Evolutionary conservation across 1,140 invertebrate species (phyloP).

Genomic region (Apolygus lucorum): DNA sequence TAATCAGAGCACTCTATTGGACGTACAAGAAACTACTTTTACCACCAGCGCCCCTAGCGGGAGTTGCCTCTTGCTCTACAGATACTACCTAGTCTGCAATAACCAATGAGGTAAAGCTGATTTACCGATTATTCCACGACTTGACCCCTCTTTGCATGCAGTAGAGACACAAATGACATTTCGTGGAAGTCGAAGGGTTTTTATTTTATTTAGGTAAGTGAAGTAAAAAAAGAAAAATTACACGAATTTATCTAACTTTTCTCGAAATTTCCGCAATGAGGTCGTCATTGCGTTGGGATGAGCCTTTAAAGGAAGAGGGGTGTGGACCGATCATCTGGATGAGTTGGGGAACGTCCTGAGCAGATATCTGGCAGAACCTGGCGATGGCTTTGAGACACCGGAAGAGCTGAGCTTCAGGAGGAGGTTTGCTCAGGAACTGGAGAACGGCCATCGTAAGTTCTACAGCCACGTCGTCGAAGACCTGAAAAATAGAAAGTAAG

Average conservation of each 20-base stretch:
- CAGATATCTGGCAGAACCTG: conserved; percentile 67
- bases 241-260: conserved; percentile 28
- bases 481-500: conserved; percentile 49
- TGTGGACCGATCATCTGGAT: conserved; percentile 88
- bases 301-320: conserved; percentile 69
- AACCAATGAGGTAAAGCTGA: too few species aligned
- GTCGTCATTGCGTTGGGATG: conserved; percentile 67
- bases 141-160: too few species aligned
- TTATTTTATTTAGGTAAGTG: too few species aligned
- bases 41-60: too few species aligned
- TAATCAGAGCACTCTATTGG: too few species aligned
- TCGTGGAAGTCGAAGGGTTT: too few species aligned
- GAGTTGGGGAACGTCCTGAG: conserved; percentile 75
- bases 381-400: conserved; percentile 68
- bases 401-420: conserved; percentile 68
- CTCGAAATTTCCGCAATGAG: conserved; percentile 45
- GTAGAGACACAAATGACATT: too few species aligned
- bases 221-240: too few species aligned
- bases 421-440: conserved; percentile 73
- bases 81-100: too few species aligned
- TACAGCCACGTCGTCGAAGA: conserved; percentile 87
- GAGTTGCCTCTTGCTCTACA: too few species aligned
- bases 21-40: too few species aligned
- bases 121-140: too few species aligned
- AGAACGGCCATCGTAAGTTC: conserved; percentile 86